Percentiles rank a stretch among this genome's conserved stretches.
Evolutionary conservation across 2,888 invertebrate species (phyloP).

Genomic region (Minunthozetes semirufus): DNA sequence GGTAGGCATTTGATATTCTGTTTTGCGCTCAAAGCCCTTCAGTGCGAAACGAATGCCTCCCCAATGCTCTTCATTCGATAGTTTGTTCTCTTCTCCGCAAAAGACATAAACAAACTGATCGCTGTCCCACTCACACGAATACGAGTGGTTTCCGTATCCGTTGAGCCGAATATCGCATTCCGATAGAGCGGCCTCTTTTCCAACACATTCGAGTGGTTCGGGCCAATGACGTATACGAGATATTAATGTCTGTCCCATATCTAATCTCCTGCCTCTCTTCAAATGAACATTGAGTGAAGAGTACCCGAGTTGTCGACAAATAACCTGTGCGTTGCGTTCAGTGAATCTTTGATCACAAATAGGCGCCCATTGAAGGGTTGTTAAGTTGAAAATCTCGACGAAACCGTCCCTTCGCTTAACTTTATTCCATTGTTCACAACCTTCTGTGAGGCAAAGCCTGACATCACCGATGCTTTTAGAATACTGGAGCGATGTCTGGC

Average conservation of each 20-base stretch:
- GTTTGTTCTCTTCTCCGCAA: slow-evolving; percentile 58
- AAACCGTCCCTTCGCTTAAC: slow-evolving; percentile 65
- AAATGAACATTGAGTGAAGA: slow-evolving; percentile 83
- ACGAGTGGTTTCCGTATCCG: slow-evolving; percentile 69
- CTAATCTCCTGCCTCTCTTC: slow-evolving; percentile 72
- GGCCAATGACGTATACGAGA: slow-evolving; percentile 90
- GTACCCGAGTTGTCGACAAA: slow-evolving; percentile 84
- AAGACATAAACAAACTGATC: slow-evolving; percentile 81
- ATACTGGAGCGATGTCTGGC: neutral
- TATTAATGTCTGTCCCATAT: slow-evolving; percentile 79
- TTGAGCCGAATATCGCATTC: slow-evolving; percentile 64
- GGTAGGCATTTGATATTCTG: slow-evolving; percentile 38
- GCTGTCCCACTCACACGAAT: slow-evolving; percentile 80
- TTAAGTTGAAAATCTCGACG: slow-evolving; percentile 86
- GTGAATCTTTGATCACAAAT: slow-evolving; percentile 93
- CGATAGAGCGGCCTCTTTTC: slow-evolving; percentile 49
- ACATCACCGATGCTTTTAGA: slow-evolving; percentile 36
- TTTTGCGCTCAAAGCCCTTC: slow-evolving; percentile 65
- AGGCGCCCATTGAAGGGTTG: slow-evolving; percentile 92
- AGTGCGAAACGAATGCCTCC: slow-evolving; percentile 90
- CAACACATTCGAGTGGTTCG: slow-evolving; percentile 68
- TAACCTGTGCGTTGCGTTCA: slow-evolving; percentile 91
- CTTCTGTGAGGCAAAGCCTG: slow-evolving; percentile 42
- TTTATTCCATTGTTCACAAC: slow-evolving; percentile 38
- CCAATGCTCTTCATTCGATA: slow-evolving; percentile 63